These are phyloP conservation scores for Hydrophis major DNA, from an alignment of 2,797 vertebrate species.

Conservation along the genomic window DNA sequence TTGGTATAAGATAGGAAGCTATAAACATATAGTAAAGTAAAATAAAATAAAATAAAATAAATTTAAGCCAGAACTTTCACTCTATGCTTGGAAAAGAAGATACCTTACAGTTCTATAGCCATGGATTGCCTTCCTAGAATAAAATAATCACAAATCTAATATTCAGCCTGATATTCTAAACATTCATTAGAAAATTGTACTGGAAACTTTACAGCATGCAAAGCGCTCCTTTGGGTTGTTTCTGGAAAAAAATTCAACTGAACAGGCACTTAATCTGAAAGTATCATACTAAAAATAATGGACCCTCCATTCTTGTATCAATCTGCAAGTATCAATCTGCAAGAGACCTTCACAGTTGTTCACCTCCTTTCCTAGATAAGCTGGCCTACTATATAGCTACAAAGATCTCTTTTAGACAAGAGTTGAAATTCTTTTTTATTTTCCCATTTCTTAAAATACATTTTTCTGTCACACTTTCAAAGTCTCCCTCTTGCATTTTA, in stretches of 20 bases:
- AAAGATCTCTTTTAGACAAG: not conserved
- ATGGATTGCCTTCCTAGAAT: not conserved
- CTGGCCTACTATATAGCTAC: not conserved
- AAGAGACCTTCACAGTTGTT: not conserved
- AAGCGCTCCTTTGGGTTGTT: not conserved
- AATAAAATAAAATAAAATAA: not conserved
- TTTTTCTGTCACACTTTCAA: not conserved
- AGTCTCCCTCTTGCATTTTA: not conserved
- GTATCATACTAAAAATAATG: not conserved
- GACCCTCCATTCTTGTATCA: not conserved
- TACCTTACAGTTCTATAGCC: not conserved
- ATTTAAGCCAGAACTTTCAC: not conserved
- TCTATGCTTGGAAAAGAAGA: not conserved
- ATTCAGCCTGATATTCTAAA: not conserved
- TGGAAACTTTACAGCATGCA: not conserved
- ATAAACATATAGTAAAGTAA: not conserved
- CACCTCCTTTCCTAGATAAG: not conserved
- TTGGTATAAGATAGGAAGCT: not conserved
- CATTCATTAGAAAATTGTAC: not conserved
- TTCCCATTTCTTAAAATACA: not conserved
- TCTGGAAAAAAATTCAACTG: not conserved
- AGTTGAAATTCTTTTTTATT: not conserved
- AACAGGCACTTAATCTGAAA: not conserved
- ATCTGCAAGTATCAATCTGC: not conserved
- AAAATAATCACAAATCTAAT: not conserved